Base-by-base conservation (phyloP, 2,113 vertebrate species). In the Triplophysa tibetana region DNA sequence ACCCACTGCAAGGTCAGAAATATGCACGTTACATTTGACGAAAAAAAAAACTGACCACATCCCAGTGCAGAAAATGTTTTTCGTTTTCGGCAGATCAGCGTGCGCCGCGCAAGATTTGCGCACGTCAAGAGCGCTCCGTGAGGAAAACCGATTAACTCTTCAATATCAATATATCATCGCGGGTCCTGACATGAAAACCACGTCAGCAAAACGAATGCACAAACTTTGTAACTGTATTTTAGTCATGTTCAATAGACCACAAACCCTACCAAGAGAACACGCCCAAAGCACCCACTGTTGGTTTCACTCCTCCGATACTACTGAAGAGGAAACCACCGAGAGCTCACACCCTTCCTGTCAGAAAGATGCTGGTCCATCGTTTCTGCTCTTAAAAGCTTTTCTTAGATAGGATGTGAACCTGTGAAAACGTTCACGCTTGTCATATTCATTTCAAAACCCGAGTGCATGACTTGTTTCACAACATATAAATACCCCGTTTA, bases 311-410 rank as follows among this genome's bases (percentile, higher is more conserved):
- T 83, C 79, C 84, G 88, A 86, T 70, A 87, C 78, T 70, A 80
- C 74, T 66, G 75, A 70, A 90, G 85, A 94, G 93, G 93, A 94
- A 94, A 93, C 92, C 91, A 76, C 90, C 85, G 68, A 83, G 60
- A 48, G 84, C 82, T 90, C 86, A 89, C 88, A 83, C 93, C 93
- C 93, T 93, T 93, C 92, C 92, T 93, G 92, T 84, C 85, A 80
- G 1, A 68, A 76, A 77, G 78, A 86, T 83, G 67, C 86, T 85
- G 45, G 3, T 54, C 80, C 86, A 83, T 88, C 86, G 84, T 75
- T 89, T 88, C 78, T 62, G 58, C 41, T 62, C 16, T 23, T 26
- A 24, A 6, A 62, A 75, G 61, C 38, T 12, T 56, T 75, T 23
- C 52, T 56, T 19, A 56, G 52, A 54, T 54, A 16, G 17, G 52